These are phyloP conservation scores for Eulemur macaco DNA, from an alignment of 2,113 vertebrate species.

Conservation along the genomic window DNA sequence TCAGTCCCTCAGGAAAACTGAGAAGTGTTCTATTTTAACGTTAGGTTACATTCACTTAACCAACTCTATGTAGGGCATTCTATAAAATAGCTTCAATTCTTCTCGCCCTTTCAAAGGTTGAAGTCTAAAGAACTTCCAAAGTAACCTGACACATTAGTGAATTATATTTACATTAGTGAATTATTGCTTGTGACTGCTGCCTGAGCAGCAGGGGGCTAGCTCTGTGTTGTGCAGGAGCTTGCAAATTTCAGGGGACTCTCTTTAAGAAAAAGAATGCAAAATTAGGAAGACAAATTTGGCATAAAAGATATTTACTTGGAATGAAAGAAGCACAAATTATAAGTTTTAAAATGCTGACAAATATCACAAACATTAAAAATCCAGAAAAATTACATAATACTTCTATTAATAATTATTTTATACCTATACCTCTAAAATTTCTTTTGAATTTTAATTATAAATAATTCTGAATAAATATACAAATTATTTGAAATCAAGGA, in stretches of 20 bases:
- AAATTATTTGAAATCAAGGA: neutral
- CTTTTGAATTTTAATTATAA: slow-evolving; percentile 19
- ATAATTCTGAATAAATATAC: neutral
- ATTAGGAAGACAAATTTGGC: neutral
- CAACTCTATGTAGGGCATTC: neutral
- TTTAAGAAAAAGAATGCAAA: neutral
- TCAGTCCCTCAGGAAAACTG: neutral
- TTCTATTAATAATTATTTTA: neutral
- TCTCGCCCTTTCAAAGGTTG: neutral
- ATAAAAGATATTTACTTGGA: neutral
- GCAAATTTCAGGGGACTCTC: neutral
- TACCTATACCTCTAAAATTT: neutral
- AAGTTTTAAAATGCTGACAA: slow-evolving; percentile 10
- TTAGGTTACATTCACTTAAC: neutral
- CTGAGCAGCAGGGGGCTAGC: neutral
- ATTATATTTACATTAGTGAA: neutral
- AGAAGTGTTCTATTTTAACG: neutral
- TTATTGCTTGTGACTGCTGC: neutral
- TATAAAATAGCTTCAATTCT: neutral
- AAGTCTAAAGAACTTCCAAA: neutral
- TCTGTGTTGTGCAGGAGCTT: neutral
- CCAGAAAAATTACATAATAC: neutral
- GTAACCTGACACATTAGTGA: neutral
- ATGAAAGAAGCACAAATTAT: neutral
- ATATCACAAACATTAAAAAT: neutral